A percentile compares a stretch with the other conserved stretches of the same genome.
phyloP scores from a whole-genome alignment of 2,888 invertebrate genomes.

The Marasmarcha lunaedactyla region DNA sequence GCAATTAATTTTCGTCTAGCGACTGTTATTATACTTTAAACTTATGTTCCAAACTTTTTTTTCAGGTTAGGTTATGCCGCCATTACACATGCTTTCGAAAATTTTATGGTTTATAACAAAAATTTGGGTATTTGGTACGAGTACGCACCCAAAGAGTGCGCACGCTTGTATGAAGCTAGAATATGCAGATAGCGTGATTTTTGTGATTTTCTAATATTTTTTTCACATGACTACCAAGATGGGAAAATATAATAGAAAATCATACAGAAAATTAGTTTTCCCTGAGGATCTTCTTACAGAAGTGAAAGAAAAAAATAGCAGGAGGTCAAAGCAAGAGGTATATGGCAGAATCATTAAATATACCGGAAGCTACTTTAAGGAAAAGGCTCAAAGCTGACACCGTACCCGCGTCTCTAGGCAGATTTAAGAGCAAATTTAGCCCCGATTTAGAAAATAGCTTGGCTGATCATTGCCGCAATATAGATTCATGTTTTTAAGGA shows the following conservation, averaged over 20 bases:
- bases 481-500: background rate
- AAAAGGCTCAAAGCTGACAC: conserved; percentile 5
- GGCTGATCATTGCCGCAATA: background rate
- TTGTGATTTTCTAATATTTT: background rate
- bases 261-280: conserved; percentile 3
- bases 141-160: conserved; percentile 6
- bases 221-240: background rate
- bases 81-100: conserved; percentile 1
- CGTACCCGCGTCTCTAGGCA: conserved; percentile 3
- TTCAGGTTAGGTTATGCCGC: conserved; percentile 4
- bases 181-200: background rate
- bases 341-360: conserved; percentile 2
- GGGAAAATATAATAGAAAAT: conserved; percentile 3
- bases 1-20: background rate
- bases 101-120: conserved; percentile 1
- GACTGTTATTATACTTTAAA: conserved; percentile 1
- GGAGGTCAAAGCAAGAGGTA: conserved; percentile 1
- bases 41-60: conserved; percentile 3
- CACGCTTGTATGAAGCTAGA: conserved; percentile 5
- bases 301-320: conserved; percentile 1
- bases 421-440: conserved; percentile 1
- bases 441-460: background rate
- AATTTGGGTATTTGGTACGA: conserved; percentile 3
- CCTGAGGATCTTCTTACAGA: background rate
- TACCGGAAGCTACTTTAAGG: conserved; percentile 4